Evolutionary conservation across 2,888 invertebrate genomes (phyloP), one percentile per base, ranked within the genome.

Genomic region (Schizaphis graminum): DNA sequence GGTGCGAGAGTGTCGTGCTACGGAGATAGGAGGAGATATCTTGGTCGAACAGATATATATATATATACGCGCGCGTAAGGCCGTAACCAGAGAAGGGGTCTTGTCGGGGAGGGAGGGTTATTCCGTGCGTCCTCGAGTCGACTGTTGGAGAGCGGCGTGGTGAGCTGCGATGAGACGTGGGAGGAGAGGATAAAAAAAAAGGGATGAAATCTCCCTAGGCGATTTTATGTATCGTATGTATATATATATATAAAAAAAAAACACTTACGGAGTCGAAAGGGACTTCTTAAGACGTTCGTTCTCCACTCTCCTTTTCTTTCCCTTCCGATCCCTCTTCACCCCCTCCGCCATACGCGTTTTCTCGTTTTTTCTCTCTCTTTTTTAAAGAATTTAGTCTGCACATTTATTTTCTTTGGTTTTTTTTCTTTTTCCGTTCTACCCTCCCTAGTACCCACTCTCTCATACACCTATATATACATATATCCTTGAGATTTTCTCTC

Each of bases 211-310:
- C 90, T 91, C 94, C 94, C 94, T 91, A 91, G 94, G 94, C 94
- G 94, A 91, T 94, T 94, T 94, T 94, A 94, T 94, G 90, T 90
- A 94, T 90, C 86, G 86, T 85, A 88, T 92, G 53, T 77, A 77
- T 77, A 77, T 88, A 53, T 88, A 67, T 92, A 61, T 47, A 91
- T 44, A n/a, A n/a, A n/a, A 47, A 91, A 85, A 94, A 94, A 94
- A 94, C 94, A 94, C 94, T 94, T 94, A 94, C 90, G 94, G 41
- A 94, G 94, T 86, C 94, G 94, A 94, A 94, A 94, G 94, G 90
- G 94, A 94, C 94, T 94, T 91, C 94, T 90, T 94, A 94, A 94
- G 90, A 94, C 67, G 67, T 35, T 67, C n/a, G 67, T 67, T 94
- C 93, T 61, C 91, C 84, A 44, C 57, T 93, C 86, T 90, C 67